Percentiles rank a stretch among this genome's conserved stretches.
Conservation (phyloP, 2,888 invertebrate species). For the Drosophila kambysellisi region DNA sequence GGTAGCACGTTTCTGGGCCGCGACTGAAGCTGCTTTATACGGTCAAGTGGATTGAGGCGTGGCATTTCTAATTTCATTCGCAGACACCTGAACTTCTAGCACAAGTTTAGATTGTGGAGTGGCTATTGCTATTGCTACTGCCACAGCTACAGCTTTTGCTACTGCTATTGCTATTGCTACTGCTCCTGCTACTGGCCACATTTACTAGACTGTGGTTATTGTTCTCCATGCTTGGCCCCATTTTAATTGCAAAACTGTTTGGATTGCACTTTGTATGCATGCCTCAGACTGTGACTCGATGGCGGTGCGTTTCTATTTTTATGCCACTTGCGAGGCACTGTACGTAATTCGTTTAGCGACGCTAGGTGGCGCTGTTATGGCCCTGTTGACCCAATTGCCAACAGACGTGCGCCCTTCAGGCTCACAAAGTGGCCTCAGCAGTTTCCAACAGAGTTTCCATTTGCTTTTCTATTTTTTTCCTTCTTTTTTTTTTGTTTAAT, state of each 20-base stretch:
- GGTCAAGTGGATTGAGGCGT: slow-evolving; percentile 46
- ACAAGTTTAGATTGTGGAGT: neutral
- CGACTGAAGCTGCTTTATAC: slow-evolving; percentile 40
- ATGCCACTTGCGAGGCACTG: slow-evolving; percentile 65
- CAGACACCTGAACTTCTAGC: slow-evolving; percentile 52
- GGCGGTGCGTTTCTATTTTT: slow-evolving; percentile 62
- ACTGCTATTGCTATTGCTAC: slow-evolving; percentile 12
- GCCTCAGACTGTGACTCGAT: slow-evolving; percentile 32
- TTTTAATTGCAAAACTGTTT: slow-evolving; percentile 74
- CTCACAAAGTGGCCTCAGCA: slow-evolving; percentile 39
- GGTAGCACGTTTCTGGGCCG: slow-evolving; percentile 64
- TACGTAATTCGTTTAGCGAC: slow-evolving; percentile 74
- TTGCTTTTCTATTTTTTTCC: neutral
- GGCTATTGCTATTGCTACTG: slow-evolving; percentile 20
- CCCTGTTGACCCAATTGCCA: slow-evolving; percentile 75
- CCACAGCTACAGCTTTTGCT: neutral
- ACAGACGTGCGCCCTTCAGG: slow-evolving; percentile 44
- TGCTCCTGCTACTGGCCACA: slow-evolving; percentile 18
- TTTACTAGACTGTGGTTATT: slow-evolving; percentile 40
- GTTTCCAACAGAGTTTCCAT: slow-evolving; percentile 7
- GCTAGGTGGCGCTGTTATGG: slow-evolving; percentile 71
- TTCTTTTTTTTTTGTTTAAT: slow-evolving; percentile 48
- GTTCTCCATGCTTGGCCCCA: slow-evolving; percentile 58
- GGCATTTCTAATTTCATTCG: slow-evolving; percentile 63
- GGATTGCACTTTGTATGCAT: slow-evolving; percentile 77